Conservation (phyloP, 2,888 invertebrate species). For the Hylaea fasciaria region DNA sequence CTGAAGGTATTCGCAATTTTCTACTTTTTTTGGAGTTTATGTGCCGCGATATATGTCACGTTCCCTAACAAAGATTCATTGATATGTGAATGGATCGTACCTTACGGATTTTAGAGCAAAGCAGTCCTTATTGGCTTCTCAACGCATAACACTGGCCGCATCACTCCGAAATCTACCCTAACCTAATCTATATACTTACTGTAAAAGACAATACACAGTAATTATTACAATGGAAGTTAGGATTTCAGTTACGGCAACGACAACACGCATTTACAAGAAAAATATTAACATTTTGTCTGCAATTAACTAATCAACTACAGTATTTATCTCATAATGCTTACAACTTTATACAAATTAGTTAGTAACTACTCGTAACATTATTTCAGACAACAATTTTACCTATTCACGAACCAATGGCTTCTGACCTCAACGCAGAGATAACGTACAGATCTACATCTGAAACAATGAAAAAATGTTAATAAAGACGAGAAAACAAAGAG, state of each 20-base stretch:
- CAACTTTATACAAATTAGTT: slow-evolving; percentile 24
- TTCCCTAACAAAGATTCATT: too few relatives aligned
- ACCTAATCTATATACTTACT: too few relatives aligned
- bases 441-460: slow-evolving; percentile 46
- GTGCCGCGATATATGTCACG: too few relatives aligned
- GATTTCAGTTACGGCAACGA: background rate
- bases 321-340: background rate
- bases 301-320: slow-evolving; percentile 5
- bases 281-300: slow-evolving; percentile 13
- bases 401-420: slow-evolving; percentile 31
- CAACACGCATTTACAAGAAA: background rate
- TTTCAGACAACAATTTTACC: slow-evolving; percentile 37
- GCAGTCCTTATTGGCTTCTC: too few relatives aligned
- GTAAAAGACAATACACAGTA: too few relatives aligned
- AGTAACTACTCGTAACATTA: slow-evolving; percentile 47
- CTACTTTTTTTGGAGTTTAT: too few relatives aligned
- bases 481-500: background rate
- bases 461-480: slow-evolving; percentile 43
- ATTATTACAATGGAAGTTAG: background rate
- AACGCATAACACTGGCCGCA: too few relatives aligned
- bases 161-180: too few relatives aligned
- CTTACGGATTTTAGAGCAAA: too few relatives aligned
- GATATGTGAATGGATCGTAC: too few relatives aligned
- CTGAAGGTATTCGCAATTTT: too few relatives aligned
- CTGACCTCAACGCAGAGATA: slow-evolving; percentile 33